phyloP scores from a whole-genome alignment of 2,113 vertebrate genomes.

The Rhizomys pruinosus region DNA sequence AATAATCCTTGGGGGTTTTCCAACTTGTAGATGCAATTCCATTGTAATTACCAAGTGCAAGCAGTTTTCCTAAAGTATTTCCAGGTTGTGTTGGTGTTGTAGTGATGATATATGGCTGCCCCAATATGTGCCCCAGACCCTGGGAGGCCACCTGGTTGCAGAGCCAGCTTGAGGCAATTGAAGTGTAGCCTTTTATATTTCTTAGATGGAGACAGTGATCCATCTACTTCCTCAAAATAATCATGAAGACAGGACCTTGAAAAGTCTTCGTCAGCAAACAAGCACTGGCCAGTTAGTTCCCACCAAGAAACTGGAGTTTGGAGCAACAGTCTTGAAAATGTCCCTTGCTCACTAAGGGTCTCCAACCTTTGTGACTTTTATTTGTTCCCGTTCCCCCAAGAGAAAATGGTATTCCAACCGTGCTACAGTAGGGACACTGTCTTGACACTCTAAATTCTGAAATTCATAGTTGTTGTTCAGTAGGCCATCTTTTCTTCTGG shows the following conservation, averaged over 20 bases:
- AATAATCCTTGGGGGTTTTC: constrained; percentile 3
- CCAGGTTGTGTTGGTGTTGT: background rate
- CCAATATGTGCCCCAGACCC: background rate
- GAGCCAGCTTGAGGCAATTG: background rate
- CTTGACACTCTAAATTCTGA: constrained; percentile 36
- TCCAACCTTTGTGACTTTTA: background rate
- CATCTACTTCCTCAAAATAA: constrained; percentile 28
- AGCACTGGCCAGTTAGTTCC: background rate
- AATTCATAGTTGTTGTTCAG: constrained; percentile 3
- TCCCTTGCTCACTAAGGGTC: background rate
- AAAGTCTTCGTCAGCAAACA: constrained; percentile 17
- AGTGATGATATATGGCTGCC: background rate
- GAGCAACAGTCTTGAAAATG: background rate
- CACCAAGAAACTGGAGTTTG: background rate
- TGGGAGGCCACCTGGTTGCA: background rate
- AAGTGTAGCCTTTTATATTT: background rate
- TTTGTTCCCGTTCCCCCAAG: background rate
- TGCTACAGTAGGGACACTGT: background rate
- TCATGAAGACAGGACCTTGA: constrained; percentile 1
- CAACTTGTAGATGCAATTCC: background rate
- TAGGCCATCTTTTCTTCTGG: constrained; percentile 61
- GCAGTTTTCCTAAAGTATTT: background rate
- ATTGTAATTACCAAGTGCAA: background rate
- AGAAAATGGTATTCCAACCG: background rate
- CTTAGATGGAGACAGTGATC: background rate